These are phyloP conservation scores for Xenopus borealis DNA, from an alignment of 2,113 vertebrate species.

Conservation along the genomic window DNA sequence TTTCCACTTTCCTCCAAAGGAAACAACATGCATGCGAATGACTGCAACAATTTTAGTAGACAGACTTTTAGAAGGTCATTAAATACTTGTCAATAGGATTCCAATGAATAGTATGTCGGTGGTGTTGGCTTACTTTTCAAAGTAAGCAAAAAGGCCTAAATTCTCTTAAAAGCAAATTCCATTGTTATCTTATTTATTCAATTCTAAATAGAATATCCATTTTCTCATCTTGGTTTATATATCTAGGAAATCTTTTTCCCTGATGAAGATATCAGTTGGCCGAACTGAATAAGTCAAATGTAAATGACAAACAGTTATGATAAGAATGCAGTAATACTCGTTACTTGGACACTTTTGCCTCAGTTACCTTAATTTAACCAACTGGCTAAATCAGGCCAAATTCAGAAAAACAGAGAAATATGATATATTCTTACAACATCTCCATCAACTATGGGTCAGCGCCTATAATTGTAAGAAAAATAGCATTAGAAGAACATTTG, in stretches of 20 bases:
- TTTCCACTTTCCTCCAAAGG: no score
- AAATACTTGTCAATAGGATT: no score
- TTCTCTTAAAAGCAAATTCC: background rate
- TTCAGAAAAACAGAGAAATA: slow-evolving; percentile 54
- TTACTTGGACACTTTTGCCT: slow-evolving; percentile 49
- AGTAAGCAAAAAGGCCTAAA: background rate
- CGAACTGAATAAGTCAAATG: slow-evolving; percentile 43
- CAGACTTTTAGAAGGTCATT: no score
- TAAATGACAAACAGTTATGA: slow-evolving; percentile 51
- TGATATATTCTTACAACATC: slow-evolving; percentile 46
- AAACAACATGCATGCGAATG: no score
- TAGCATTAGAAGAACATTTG: slow-evolving; percentile 60
- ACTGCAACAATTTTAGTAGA: no score
- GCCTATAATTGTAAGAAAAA: slow-evolving; percentile 63
- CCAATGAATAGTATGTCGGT: no score
- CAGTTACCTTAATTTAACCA: slow-evolving; percentile 59
- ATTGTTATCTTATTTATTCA: background rate
- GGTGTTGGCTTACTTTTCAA: background rate
- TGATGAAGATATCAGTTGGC: slow-evolving; percentile 30
- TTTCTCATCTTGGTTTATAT: slow-evolving; percentile 14
- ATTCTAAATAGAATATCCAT: slow-evolving; percentile 4
- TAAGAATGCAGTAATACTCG: slow-evolving; percentile 24
- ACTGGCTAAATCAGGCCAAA: slow-evolving; percentile 47
- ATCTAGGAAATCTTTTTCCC: background rate
- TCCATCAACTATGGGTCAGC: slow-evolving; percentile 54